Evolutionary conservation across 1,140 invertebrate species (phyloP), one percentile per base, ranked within the genome.

Genomic region (Leptopilina clavipes): DNA sequence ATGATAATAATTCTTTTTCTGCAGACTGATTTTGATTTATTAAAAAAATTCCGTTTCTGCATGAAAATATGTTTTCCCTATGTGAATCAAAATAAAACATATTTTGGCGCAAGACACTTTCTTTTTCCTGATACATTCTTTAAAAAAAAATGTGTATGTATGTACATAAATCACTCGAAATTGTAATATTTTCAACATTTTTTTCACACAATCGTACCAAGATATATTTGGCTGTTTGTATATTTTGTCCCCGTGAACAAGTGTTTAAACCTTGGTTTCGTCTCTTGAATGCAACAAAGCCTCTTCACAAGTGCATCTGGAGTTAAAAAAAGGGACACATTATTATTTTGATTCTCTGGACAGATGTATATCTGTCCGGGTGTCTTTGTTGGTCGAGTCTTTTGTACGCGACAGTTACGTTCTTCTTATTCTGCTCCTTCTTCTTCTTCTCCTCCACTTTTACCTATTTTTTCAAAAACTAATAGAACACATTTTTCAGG

Each of bases 401-500:
- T 31, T 52, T 73, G 70, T 71, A 54, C 25, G 2, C 56, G 9
- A 72, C 75, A 52, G 72, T 54, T 54, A 54, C 40, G 17, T 73
- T 74, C 72, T 48, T 70, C 14, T 31, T 5, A 31, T 31, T 31
- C 25, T 1, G 1, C 25, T 31, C 5, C 25, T 31, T 31, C 25
- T 31, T 31, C 25, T 31, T 31, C 25, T 31, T 31, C 25, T 31
- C 5, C 54, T 48, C 43, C 65, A 19, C 75, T 31, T 70, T 25
- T 1, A 40, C 31, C 74, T 77, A 83, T 76, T 79, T 87, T 84
- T 79, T 82, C 25, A 73, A 8, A 73, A 72, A 71, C 77, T 82
- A 81, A 84, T 82, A 83, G 82, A 79, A 79, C 77, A 70, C 74
- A 83, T 85, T 87, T 86, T 86, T 83, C 85, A 85, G 83, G 85